phyloP scores from a whole-genome alignment of 1,140 invertebrate genomes.

The Cydia pomonella region DNA sequence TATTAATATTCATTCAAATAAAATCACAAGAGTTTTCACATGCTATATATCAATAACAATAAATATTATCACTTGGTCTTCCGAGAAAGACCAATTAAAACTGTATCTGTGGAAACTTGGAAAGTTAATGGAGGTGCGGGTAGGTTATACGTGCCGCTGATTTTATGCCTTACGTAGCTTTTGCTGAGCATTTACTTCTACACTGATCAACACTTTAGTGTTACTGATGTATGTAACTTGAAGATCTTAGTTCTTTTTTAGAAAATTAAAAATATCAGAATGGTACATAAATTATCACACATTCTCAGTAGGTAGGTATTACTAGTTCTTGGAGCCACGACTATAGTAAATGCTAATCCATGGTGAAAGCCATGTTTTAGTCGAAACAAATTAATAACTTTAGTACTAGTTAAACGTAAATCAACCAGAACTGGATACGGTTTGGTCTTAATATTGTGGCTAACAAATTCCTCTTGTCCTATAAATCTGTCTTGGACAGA shows the following conservation, averaged over 20 bases:
- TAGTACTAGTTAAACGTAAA: background rate
- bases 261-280: background rate
- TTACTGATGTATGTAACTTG: background rate
- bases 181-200: background rate
- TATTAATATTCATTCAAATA: background rate
- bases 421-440: background rate
- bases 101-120: slow-evolving; percentile 42
- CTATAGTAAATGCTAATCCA: background rate
- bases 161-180: slow-evolving; percentile 16
- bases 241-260: background rate
- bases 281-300: background rate
- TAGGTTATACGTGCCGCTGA: slow-evolving; percentile 3
- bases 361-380: background rate
- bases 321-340: background rate
- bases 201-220: background rate
- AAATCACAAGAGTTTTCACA: no score
- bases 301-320: background rate
- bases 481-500: slow-evolving; percentile 23
- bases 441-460: background rate
- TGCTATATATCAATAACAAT: slow-evolving; percentile 20
- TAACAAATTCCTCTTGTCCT: slow-evolving; percentile 9
- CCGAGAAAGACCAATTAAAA: slow-evolving; percentile 45
- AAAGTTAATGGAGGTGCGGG: slow-evolving; percentile 39
- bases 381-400: slow-evolving; percentile 22
- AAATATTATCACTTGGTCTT: slow-evolving; percentile 34